Evolutionary conservation across 2,113 vertebrate genomes (phyloP).

Genomic region (Nestor notabilis): DNA sequence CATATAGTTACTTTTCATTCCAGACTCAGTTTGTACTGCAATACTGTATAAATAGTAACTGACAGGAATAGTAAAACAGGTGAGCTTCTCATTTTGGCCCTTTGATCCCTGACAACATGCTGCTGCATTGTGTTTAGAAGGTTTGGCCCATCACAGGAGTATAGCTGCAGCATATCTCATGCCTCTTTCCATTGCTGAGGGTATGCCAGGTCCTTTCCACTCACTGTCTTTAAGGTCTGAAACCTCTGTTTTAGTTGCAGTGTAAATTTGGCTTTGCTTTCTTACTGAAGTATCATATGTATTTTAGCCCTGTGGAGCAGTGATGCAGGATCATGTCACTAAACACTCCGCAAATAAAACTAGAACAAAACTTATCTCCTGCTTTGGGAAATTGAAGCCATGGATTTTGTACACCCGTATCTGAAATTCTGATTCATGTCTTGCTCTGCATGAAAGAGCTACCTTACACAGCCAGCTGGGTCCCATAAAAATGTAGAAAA

Average conservation of each 20-base stretch:
- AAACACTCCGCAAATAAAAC: background rate
- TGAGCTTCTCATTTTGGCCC: background rate
- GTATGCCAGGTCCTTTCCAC: background rate
- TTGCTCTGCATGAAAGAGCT: background rate
- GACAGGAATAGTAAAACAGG: background rate
- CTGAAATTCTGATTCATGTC: background rate
- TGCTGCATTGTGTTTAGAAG: background rate
- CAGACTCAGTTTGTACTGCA: background rate
- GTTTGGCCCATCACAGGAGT: accelerated
- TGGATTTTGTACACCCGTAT: background rate
- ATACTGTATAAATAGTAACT: background rate
- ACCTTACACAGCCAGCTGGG: background rate
- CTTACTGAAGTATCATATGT: background rate
- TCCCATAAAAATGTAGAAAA: background rate
- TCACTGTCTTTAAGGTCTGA: background rate
- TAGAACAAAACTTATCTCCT: background rate
- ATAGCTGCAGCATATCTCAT: background rate
- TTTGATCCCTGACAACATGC: background rate
- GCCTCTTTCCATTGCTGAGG: background rate
- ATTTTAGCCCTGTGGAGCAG: background rate
- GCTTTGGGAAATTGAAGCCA: background rate
- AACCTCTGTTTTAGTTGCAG: background rate
- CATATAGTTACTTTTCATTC: background rate
- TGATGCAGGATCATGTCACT: background rate
- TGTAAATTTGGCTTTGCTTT: background rate